Conservation (phyloP, 2,888 invertebrate species). For the Zaprionus lineosus region DNA sequence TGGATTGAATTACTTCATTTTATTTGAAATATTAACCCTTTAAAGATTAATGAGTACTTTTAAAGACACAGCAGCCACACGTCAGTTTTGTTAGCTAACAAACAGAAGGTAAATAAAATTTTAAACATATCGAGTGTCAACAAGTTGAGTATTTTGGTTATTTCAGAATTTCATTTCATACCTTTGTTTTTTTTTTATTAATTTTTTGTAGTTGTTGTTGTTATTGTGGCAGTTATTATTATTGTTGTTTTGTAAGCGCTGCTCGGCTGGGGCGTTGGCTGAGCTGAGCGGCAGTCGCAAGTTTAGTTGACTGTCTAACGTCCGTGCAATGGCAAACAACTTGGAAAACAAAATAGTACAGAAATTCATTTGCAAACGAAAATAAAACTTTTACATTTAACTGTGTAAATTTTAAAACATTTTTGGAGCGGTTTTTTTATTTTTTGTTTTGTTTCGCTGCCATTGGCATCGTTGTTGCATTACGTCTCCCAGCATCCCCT, state of each 20-base stretch:
- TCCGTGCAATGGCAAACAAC: slow-evolving; percentile 59
- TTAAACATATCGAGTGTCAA: slow-evolving; percentile 60
- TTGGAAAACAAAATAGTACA: slow-evolving; percentile 54
- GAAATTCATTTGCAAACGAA: slow-evolving; percentile 76
- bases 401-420: slow-evolving; percentile 76
- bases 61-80: too few species aligned
- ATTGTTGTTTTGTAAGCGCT: slow-evolving; percentile 23
- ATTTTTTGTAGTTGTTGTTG: slow-evolving; percentile 13
- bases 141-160: too few species aligned
- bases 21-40: too few species aligned
- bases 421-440: slow-evolving; percentile 57
- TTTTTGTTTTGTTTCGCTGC: too few species aligned
- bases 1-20: too few species aligned
- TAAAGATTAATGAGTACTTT: too few species aligned
- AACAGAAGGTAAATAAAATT: slow-evolving; percentile 25
- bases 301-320: slow-evolving; percentile 44
- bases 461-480: slow-evolving; percentile 25
- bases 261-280: slow-evolving; percentile 35
- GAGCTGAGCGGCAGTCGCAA: slow-evolving; percentile 42
- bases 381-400: slow-evolving; percentile 78
- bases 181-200: slow-evolving; percentile 1
- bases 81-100: too few species aligned
- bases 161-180: too few species aligned
- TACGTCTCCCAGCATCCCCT: neutral
- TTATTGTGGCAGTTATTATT: too few species aligned